A percentile compares a stretch with the other conserved stretches of the same genome.
Evolutionary conservation across 2,888 invertebrate genomes (phyloP).

Genomic region (Yponomeuta plumbellus): DNA sequence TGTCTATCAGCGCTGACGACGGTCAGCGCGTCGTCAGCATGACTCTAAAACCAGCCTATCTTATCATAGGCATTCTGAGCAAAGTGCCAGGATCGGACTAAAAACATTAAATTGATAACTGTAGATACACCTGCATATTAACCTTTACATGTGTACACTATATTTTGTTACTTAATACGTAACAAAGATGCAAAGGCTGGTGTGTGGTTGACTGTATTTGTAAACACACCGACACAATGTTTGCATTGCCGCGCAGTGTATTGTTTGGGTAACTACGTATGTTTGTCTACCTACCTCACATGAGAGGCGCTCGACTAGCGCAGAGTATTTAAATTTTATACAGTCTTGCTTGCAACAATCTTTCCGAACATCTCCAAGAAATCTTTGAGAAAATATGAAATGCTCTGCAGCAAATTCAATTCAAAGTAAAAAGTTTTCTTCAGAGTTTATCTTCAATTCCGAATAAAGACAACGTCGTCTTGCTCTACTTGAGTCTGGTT

Average conservation of each 20-base stretch:
- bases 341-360: constrained; percentile 2
- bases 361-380: neutral
- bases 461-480: neutral
- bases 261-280: neutral
- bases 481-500: neutral
- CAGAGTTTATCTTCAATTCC: neutral
- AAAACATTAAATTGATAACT: no score
- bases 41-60: no score
- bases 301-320: neutral
- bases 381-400: neutral
- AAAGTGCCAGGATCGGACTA: no score
- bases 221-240: neutral
- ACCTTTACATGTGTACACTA: no score
- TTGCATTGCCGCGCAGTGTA: neutral
- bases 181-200: neutral
- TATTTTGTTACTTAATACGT: no score
- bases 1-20: no score
- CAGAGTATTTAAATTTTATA: constrained; percentile 1
- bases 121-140: no score
- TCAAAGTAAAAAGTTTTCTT: neutral
- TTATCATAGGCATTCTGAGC: no score
- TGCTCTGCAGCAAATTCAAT: neutral
- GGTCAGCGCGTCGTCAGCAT: no score
- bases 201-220: neutral
- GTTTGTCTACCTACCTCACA: neutral